Evolutionary conservation across 2,797 vertebrate species (phyloP), one percentile per base, ranked within the genome.

Genomic region (Pangasius mekongensis): DNA sequence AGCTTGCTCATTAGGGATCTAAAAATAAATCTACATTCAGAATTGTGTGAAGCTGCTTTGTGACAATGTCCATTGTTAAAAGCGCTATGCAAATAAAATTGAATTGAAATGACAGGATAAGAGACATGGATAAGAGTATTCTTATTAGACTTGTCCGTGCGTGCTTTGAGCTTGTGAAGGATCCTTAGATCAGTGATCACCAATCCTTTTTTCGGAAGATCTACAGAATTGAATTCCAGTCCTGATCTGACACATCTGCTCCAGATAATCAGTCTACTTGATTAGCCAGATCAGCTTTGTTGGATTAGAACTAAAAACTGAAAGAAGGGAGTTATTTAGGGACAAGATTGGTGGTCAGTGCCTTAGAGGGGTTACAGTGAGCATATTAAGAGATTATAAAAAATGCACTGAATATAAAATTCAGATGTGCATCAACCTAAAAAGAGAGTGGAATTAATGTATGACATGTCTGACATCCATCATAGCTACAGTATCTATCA

Each of bases 361-460:
- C 11, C 56, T 94, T 94, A 94, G 92, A 92, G 91, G 94, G 93
- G 95, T 92, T 95, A 49, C 92, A 95, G 95, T 95, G 95, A 94
- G 36, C 36, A 39, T 2, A 60, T 81, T 81, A 39, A 39, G 95
- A 94, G 93, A 95, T 95, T 95, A 96, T 74, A 90, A 81, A 93
- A 92, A 93, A 95, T 93, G 93, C 94, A 93, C 92, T 87, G 85
- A 88, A 89, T 91, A 88, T 90, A 86, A 84, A 76, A 92, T 39
- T 81, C 33, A 60, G 33, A 39, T 24, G 54, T 0, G 5, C 56
- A 14, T 56, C 20, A 81, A 81, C 3, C 76, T 49, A 62, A 39
- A 62, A 10, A 76, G 47, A 22, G 16, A 22, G n/a, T 36, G 16
- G 18, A 33, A 33, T 80, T 80, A 43, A 85, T 84, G 83, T 88